These are phyloP conservation scores for Metellina segmentata DNA, from an alignment of 2,888 invertebrate species.

Conservation along the genomic window DNA sequence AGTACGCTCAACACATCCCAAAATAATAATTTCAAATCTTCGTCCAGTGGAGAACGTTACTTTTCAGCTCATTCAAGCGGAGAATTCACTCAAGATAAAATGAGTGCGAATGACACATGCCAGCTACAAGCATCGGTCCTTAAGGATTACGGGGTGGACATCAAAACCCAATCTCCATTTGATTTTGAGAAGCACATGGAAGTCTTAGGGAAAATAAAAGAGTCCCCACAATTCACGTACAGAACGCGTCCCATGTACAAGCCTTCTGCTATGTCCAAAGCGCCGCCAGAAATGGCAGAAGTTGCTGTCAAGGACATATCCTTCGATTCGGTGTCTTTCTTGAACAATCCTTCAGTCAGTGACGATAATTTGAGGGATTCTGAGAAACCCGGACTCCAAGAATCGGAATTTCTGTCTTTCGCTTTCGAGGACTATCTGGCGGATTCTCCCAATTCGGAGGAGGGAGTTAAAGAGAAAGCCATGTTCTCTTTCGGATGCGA, in stretches of 20 bases:
- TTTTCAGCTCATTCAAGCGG: background rate
- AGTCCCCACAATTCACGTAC: slow-evolving; percentile 29
- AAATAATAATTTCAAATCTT: background rate
- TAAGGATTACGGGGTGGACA: too few species aligned
- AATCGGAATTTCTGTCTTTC: slow-evolving; percentile 40
- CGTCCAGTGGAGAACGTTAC: background rate
- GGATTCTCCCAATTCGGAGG: slow-evolving; percentile 28
- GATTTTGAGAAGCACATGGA: slow-evolving; percentile 61
- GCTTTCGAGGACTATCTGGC: slow-evolving; percentile 46
- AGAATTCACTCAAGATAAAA: background rate
- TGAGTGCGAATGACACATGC: background rate
- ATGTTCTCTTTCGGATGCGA: slow-evolving; percentile 51
- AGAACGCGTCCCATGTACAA: slow-evolving; percentile 44
- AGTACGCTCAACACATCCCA: too few species aligned
- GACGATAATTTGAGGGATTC: background rate
- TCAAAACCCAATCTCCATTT: slow-evolving; percentile 14
- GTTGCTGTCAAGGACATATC: background rate
- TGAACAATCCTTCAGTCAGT: background rate
- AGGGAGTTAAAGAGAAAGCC: slow-evolving; percentile 24
- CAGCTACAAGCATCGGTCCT: background rate
- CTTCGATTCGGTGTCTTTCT: slow-evolving; percentile 2
- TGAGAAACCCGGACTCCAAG: background rate
- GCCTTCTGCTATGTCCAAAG: background rate
- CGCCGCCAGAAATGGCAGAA: background rate
- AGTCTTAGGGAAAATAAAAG: slow-evolving; percentile 26